Percentiles rank a stretch among this genome's conserved stretches.
Evolutionary conservation across 2,113 vertebrate species (phyloP).

Genomic region (Perca schrenkii): DNA sequence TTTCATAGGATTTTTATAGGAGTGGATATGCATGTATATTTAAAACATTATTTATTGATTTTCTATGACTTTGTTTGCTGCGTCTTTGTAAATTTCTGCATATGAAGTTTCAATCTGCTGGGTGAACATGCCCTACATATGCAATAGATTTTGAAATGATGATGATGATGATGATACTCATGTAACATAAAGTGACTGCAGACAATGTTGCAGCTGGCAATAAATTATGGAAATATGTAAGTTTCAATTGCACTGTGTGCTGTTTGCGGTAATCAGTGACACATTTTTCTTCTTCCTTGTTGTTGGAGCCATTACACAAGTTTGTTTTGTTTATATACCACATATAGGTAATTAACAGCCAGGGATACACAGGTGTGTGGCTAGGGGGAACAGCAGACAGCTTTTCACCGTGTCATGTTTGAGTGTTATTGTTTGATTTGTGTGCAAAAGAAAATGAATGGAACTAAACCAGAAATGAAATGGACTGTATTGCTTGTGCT

Average conservation of each 20-base stretch:
- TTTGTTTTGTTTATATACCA: no score
- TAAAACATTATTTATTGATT: constrained; percentile 58
- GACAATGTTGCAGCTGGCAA: neutral
- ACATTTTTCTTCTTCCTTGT: neutral
- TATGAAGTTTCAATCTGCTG: neutral
- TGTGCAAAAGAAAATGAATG: no score
- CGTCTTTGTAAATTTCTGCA: neutral
- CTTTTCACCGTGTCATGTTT: no score
- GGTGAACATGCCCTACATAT: neutral
- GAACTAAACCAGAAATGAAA: no score
- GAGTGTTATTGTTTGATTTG: no score
- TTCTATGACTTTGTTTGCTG: neutral
- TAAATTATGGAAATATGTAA: neutral
- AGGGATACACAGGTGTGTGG: no score
- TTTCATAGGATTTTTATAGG: neutral
- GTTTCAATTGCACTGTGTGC: neutral
- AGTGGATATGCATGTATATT: constrained; percentile 16
- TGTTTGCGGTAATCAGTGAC: neutral
- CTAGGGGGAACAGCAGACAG: no score
- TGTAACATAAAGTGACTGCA: neutral
- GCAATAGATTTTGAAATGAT: neutral
- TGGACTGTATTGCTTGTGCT: no score
- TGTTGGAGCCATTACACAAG: no score
- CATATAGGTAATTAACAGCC: no score
- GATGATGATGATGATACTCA: no score